A percentile compares a stretch with the other conserved stretches of the same genome.
These are phyloP conservation scores for Ctenomys sociabilis DNA, from an alignment of 2,113 vertebrate genomes.

Conservation along the genomic window DNA sequence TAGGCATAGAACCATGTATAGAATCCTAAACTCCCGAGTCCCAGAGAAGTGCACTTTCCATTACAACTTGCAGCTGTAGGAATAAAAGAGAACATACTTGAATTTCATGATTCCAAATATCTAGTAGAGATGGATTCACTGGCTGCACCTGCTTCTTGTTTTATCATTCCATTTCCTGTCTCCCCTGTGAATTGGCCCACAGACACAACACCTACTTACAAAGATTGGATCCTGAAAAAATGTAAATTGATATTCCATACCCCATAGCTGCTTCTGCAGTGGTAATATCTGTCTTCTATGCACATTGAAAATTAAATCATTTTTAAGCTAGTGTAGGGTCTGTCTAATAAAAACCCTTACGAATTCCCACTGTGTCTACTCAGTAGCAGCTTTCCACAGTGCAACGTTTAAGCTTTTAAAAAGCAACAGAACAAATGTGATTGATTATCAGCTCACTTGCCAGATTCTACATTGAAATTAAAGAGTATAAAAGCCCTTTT, in stretches of 20 bases:
- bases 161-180: constrained; percentile 43
- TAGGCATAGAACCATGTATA: constrained; percentile 47
- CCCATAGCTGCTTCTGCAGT: constrained; percentile 69
- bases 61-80: constrained; percentile 79
- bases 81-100: constrained; percentile 75
- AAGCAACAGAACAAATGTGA: constrained; percentile 77
- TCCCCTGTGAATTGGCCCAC: constrained; percentile 66
- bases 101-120: constrained; percentile 78
- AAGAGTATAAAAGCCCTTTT: constrained; percentile 76
- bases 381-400: constrained; percentile 69
- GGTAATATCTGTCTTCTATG: constrained; percentile 52
- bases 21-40: constrained; percentile 59
- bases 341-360: constrained; percentile 55
- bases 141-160: constrained; percentile 72
- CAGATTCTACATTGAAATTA: constrained; percentile 75
- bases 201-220: constrained; percentile 78
- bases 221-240: constrained; percentile 73
- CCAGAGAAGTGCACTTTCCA: constrained; percentile 69
- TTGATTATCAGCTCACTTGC: constrained; percentile 79
- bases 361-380: constrained; percentile 65
- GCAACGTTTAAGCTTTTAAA: constrained; percentile 67
- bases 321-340: constrained; percentile 66
- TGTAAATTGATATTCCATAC: constrained; percentile 74
- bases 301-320: constrained; percentile 79
- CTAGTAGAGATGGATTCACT: constrained; percentile 73